Evolutionary conservation across 1,140 invertebrate species (phyloP).

Genomic region (Dermatophagoides farinae): DNA sequence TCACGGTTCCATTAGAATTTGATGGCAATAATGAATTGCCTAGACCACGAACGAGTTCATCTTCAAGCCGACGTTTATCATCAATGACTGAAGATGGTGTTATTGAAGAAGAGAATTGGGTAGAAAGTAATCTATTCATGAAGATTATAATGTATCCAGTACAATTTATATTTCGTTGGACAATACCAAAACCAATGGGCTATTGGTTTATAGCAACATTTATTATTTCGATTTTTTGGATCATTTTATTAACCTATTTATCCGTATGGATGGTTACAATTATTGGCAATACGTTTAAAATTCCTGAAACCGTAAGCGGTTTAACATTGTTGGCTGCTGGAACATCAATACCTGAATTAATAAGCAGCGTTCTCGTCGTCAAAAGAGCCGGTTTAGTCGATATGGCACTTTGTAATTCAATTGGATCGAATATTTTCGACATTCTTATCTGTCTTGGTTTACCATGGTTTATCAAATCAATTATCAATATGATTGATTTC

Average conservation of each 20-base stretch:
- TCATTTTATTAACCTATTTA: conserved; percentile 54
- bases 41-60: background rate
- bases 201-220: conserved; percentile 35
- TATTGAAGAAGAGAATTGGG: conserved; percentile 9
- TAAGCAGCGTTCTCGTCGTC: conserved; percentile 18
- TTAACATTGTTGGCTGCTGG: conserved; percentile 20
- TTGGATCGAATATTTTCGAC: conserved; percentile 63
- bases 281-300: conserved; percentile 19
- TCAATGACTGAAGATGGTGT: background rate
- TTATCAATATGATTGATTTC: conserved; percentile 23
- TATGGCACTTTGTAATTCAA: conserved; percentile 61
- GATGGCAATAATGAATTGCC: background rate
- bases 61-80: background rate
- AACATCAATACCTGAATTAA: conserved; percentile 22
- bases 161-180: background rate
- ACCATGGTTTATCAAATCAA: conserved; percentile 56
- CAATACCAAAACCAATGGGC: conserved; percentile 1
- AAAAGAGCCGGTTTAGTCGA: conserved; percentile 23
- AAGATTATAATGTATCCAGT: conserved; percentile 3
- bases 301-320: conserved; percentile 20
- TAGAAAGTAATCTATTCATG: background rate
- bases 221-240: conserved; percentile 69
- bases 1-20: background rate
- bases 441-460: conserved; percentile 56
- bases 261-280: background rate